Evolutionary conservation across 1,140 invertebrate genomes (phyloP), one percentile per base, ranked within the genome.

Genomic region (Adelges cooleyi): DNA sequence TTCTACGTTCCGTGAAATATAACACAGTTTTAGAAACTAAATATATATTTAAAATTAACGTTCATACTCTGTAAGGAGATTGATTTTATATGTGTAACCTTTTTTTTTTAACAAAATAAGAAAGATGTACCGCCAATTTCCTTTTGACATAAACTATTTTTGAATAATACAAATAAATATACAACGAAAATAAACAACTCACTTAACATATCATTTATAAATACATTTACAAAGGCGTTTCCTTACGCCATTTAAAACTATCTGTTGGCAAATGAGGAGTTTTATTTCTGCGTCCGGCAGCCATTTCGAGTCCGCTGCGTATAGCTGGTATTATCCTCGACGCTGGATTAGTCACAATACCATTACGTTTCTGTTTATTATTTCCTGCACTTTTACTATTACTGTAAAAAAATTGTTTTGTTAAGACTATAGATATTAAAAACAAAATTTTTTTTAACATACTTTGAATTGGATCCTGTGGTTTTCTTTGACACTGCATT

Each of bases 311-410:
- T 69, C 84, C 84, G 73, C 82, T 85, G 71, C 82, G 81, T 69
- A 90, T 86, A 38, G 80, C 81, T 23, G 79, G 79, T 36, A 82
- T 80, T 56, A 89, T 78, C 70, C 86, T 80, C 79, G 91, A 84
- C 62, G 90, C 91, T 38, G 91, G 91, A 75, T 95, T 95, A 3
- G 90, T 92, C 9, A 92, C 89, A 67, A 93, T 90, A 4, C 91
- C 90, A 73, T 93, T 94, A 67, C 90, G 81, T 74, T 85, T 86
- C 71, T 81, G 80, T 74, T 86, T 86, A 62, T 75, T 77, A 59
- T 70, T 72, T 66, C 76, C 77, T 62, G 62, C 74, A 74, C 42
- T 66, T 65, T 49, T 66, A 20, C 11, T 56, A 2, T 67, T 15
- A 20, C 65, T 48, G 10, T 29, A 52, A 48, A 40, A 51, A 10